Conservation (phyloP, 2,797 vertebrate species). For the Knipowitschia caucasica region DNA sequence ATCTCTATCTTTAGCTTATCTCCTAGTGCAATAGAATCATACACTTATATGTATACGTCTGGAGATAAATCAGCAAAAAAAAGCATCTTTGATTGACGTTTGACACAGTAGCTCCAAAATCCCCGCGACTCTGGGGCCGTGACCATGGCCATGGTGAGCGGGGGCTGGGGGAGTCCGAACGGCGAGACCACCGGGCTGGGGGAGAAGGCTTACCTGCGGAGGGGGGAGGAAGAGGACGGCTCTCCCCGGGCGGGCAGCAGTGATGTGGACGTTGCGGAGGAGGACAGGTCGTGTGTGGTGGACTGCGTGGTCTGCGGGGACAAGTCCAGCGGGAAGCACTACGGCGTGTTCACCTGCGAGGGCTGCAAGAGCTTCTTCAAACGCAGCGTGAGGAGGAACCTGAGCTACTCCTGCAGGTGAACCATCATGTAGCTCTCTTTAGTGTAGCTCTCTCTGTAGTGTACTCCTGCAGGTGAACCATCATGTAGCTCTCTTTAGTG, state of each 20-base stretch:
- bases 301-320: slow-evolving; percentile 95
- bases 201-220: slow-evolving; percentile 83
- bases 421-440: too few species aligned
- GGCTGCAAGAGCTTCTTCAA: slow-evolving; percentile 98
- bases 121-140: slow-evolving; percentile 18
- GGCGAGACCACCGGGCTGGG: slow-evolving; percentile 85
- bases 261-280: slow-evolving; percentile 86
- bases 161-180: slow-evolving; percentile 91
- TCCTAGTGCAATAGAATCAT: too few species aligned
- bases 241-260: slow-evolving; percentile 87
- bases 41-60: too few species aligned
- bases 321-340: slow-evolving; percentile 95
- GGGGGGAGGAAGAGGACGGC: slow-evolving; percentile 82
- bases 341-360: slow-evolving; percentile 95
- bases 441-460: too few species aligned
- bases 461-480: too few species aligned
- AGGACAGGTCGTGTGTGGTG: slow-evolving; percentile 87
- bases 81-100: background rate
- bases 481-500: too few species aligned
- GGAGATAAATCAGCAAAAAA: too few species aligned
- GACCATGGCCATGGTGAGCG: slow-evolving; percentile 95
- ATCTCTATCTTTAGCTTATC: too few species aligned
- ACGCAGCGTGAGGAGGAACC: slow-evolving; percentile 91
- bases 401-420: slow-evolving; percentile 95
- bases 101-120: background rate